Evolutionary conservation across 2,113 vertebrate species (phyloP).

Genomic region (Clarias macrocephalus): DNA sequence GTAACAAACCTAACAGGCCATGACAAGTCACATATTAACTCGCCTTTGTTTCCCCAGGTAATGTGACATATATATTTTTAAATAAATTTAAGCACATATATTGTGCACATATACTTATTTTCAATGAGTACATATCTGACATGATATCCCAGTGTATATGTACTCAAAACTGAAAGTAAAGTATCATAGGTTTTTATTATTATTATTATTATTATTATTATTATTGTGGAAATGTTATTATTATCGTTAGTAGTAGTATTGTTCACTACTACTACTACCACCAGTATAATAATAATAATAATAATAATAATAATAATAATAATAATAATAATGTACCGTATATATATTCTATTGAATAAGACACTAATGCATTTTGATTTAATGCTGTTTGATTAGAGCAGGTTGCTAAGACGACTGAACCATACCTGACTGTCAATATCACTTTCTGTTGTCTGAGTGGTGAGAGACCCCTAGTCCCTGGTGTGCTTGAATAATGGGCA

Average conservation of each 20-base stretch:
- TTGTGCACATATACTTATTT: neutral
- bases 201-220: neutral
- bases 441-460: conserved; percentile 19
- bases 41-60: conserved; percentile 44
- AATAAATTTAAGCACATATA: conserved; percentile 22
- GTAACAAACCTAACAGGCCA: conserved; percentile 54
- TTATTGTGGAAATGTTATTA: too few relatives aligned
- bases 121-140: neutral
- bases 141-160: neutral
- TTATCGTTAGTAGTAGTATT: too few relatives aligned
- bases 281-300: too few relatives aligned
- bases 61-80: conserved; percentile 1
- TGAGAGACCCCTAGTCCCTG: conserved; percentile 10
- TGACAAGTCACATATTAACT: conserved; percentile 65
- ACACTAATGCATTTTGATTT: conserved; percentile 22
- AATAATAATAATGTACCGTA: neutral
- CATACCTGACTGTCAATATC: neutral
- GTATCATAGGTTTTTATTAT: too few relatives aligned
- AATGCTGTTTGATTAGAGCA: conserved; percentile 17
- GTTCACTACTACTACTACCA: too few relatives aligned
- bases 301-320: neutral
- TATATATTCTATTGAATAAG: neutral
- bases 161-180: neutral
- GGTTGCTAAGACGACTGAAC: neutral
- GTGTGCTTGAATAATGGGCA: conserved; percentile 40